Evolutionary conservation across 2,888 invertebrate genomes (phyloP).

Genomic region (Catocala nupta): DNA sequence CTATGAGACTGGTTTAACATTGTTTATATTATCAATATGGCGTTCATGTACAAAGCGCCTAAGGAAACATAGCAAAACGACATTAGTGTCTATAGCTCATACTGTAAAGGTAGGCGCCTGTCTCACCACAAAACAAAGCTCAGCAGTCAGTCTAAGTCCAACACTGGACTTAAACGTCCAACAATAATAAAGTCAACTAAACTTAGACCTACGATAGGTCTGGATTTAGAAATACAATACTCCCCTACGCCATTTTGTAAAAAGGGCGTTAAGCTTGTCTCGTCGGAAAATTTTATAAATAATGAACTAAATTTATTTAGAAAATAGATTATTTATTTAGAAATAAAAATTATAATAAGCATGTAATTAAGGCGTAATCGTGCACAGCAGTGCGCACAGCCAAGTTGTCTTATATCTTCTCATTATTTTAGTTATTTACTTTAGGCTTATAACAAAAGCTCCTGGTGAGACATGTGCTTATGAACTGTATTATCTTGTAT

Average conservation of each 20-base stretch:
- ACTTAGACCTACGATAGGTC: neutral
- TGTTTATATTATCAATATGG: constrained; percentile 14
- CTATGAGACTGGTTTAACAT: constrained; percentile 44
- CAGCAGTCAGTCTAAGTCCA: neutral
- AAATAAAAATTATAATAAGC: neutral
- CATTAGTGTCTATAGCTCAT: neutral
- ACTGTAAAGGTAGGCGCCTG: constrained; percentile 32
- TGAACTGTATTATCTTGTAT: constrained; percentile 5
- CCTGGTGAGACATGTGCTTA: constrained; percentile 45
- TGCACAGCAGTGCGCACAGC: constrained; percentile 12
- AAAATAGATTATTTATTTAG: constrained; percentile 18
- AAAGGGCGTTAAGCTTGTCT: constrained; percentile 16
- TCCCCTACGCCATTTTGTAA: constrained; percentile 1
- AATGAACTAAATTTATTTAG: constrained; percentile 7
- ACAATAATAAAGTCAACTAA: neutral
- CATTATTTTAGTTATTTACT: constrained; percentile 26
- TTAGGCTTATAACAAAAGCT: constrained; percentile 8
- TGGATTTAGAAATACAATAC: neutral
- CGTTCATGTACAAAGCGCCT: constrained; percentile 4
- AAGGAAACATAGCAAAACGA: neutral
- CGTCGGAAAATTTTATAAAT: constrained; percentile 9
- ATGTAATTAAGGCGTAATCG: neutral
- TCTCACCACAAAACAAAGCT: constrained; percentile 34
- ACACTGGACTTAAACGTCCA: neutral
- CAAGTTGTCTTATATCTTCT: constrained; percentile 17